Evolutionary conservation across 2,113 vertebrate species (phyloP).

Genomic region (Anas platyrhynchos): DNA sequence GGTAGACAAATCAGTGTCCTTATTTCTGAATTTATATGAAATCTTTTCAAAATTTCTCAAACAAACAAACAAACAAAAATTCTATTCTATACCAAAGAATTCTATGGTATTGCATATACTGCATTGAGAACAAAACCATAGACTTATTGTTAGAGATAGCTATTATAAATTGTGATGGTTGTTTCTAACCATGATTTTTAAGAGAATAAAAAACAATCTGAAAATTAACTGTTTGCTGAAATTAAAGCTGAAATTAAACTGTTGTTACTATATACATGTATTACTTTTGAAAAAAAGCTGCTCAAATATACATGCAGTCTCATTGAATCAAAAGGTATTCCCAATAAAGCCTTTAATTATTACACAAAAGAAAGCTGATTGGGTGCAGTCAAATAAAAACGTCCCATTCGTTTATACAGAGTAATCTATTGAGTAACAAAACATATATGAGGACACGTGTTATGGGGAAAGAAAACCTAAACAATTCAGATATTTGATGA

Average conservation of each 20-base stretch:
- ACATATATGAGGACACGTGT: not conserved
- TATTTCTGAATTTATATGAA: not conserved
- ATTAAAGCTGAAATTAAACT: not conserved
- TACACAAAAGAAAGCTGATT: not conserved
- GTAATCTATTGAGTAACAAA: not conserved
- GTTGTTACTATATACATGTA: not conserved
- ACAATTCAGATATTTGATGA: not conserved
- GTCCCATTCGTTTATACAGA: not conserved
- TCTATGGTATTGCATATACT: not conserved
- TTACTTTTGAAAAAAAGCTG: not conserved
- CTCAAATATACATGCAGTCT: not conserved
- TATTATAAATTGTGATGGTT: not conserved
- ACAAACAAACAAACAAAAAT: not conserved
- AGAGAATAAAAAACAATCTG: not conserved
- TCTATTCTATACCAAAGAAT: not conserved
- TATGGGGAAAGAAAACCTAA: not conserved
- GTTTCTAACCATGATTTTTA: not conserved
- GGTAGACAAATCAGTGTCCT: not conserved
- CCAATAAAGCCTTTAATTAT: not conserved
- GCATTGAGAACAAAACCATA: not conserved
- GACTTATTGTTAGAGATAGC: not conserved
- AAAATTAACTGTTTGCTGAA: not conserved
- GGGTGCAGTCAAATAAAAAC: not conserved
- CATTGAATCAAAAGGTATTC: not conserved
- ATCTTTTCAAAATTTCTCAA: not conserved